Base-by-base conservation (phyloP, 2,888 invertebrate genomes). In the Zeuzera pyrina region DNA sequence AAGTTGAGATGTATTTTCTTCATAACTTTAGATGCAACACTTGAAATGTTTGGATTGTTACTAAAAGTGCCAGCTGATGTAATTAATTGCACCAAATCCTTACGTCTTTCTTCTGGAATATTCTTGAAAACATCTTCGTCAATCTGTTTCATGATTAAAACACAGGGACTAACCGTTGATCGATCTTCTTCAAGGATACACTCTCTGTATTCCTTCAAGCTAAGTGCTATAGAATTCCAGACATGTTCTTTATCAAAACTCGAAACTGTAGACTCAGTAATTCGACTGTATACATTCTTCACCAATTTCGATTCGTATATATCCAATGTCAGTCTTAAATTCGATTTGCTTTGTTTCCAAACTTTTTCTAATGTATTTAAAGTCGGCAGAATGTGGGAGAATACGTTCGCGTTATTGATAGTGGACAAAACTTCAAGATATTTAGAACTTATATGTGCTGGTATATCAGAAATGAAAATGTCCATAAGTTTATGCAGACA, bases 1-100 rank as follows among this genome's bases (percentile, higher is more conserved):
- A 90, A 87, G 36, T 90, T 85, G 6, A 94, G 63, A 36, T 84
- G 77, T 10, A 93, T 87, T 45, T 86, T 87, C 48, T 89, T 90
- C 45, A 93, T 86, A 2, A 88, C 70, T 47, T 86, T 88, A 6
- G 86, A 86, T 0, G 88, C 88, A 0, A 85, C 77, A 30, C 89
- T 78, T 7, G 87, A 79, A 31, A 90, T 83, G 21, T 83, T 77
- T 3, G 89, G 85, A 52, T 88, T 88, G 38, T 86, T 86, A 7
- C 88, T 84, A 8, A 72, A 68, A 1, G 88, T 81, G 1, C 87
- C 85, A 13, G 86, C 83, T 41, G 79, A 71, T 4, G 88, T 68
- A 3, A 90, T 76, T 2, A 85, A 50, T 39, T 77, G 64, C 1
- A 90, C 57, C 1, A 90, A 47, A 5, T 65, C 58, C 44, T 84